Percentiles rank a stretch among this genome's conserved stretches.
phyloP scores from a whole-genome alignment of 2,797 vertebrate species.

The Oryzias dopingdopingensis region DNA sequence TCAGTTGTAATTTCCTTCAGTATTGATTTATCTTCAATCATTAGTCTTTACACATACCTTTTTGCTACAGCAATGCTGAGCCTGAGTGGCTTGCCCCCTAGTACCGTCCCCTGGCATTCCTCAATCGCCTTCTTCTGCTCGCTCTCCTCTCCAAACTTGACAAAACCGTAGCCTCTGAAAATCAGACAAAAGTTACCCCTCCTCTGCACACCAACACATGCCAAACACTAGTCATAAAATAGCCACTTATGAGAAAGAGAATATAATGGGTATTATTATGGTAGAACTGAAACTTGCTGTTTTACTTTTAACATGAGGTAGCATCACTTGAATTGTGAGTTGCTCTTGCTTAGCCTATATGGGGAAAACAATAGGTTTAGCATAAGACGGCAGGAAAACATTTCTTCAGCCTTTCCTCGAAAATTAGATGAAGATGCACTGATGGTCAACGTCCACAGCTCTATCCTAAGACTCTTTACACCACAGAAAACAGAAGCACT shows the following conservation, averaged over 20 bases:
- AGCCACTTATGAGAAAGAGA: conserved; percentile 76
- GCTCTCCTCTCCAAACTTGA: conserved; percentile 89
- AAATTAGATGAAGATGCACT: conserved; percentile 58
- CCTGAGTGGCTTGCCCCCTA: conserved; percentile 87
- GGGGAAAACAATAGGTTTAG: conserved; percentile 88
- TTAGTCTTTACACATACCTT: conserved; percentile 69
- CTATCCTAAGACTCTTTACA: conserved; percentile 42
- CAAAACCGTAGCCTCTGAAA: conserved; percentile 89
- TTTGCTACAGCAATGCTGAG: conserved; percentile 91
- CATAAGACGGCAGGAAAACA: conserved; percentile 73
- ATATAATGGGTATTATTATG: conserved; percentile 82
- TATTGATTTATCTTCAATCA: no score
- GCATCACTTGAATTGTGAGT: conserved; percentile 89
- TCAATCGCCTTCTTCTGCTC: conserved; percentile 93
- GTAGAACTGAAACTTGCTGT: conserved; percentile 86
- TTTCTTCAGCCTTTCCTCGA: conserved; percentile 62
- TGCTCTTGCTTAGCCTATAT: conserved; percentile 88
- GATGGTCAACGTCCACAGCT: conserved; percentile 56
- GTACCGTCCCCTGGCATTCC: conserved; percentile 88
- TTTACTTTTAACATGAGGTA: conserved; percentile 90
- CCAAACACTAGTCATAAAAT: conserved; percentile 64
- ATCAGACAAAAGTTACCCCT: conserved; percentile 55
- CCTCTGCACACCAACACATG: conserved; percentile 9
- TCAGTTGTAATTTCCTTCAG: no score
- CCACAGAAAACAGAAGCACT: conserved; percentile 33